These are phyloP conservation scores for Diadumene lineata DNA, from an alignment of 92 coral and sea anemone genomes.

Conservation along the genomic window DNA sequence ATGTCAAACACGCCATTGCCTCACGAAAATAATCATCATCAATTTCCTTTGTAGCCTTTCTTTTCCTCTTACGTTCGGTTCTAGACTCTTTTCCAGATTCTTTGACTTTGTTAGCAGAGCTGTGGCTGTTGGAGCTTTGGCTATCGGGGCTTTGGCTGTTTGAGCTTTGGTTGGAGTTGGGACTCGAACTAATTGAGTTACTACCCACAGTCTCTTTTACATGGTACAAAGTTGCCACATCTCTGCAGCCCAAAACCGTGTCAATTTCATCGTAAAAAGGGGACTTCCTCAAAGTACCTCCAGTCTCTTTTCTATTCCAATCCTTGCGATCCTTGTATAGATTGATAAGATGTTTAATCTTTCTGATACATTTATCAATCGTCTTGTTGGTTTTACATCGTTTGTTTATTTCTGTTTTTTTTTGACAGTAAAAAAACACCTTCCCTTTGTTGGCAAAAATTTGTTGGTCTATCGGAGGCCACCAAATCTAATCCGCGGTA, in stretches of 20 bases:
- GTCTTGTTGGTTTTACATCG: constrained; percentile 14
- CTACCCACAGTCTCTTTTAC: not conserved
- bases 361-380: constrained; percentile 34
- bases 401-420: constrained; percentile 27
- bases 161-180: not conserved
- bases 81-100: not conserved
- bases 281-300: constrained; percentile 33
- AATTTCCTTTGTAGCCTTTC: constrained; percentile 6
- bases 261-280: constrained; percentile 27
- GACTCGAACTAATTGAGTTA: not conserved
- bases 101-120: not conserved
- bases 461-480: not conserved
- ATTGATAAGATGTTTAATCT: too few relatives aligned
- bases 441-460: too few relatives aligned
- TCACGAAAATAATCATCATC: constrained; percentile 1
- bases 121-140: too few relatives aligned
- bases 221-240: constrained; percentile 22
- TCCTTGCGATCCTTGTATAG: too few relatives aligned
- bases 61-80: constrained; percentile 8
- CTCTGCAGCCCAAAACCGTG: constrained; percentile 35
- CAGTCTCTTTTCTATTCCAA: constrained; percentile 38
- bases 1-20: constrained; percentile 14
- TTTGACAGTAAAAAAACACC: constrained; percentile 1
- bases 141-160: not conserved
- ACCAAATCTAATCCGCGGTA: not conserved